Evolutionary conservation across 2,888 invertebrate genomes (phyloP).

Genomic region (Acrobasis repandana): DNA sequence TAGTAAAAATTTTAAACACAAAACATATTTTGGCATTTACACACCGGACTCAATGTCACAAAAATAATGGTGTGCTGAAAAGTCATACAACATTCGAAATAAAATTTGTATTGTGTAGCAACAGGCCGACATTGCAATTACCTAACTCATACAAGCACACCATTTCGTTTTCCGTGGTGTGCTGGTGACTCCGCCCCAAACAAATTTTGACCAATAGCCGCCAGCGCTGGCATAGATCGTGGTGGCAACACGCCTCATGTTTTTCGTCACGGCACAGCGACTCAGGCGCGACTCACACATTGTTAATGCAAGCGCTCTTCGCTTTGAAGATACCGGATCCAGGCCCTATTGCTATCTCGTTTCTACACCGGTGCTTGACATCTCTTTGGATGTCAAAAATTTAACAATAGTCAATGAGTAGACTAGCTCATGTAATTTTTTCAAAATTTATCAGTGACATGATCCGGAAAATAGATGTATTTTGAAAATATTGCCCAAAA

Average conservation of each 20-base stretch:
- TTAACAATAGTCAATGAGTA: background rate
- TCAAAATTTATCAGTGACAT: background rate
- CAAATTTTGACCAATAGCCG: constrained; percentile 73
- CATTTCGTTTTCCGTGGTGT: constrained; percentile 64
- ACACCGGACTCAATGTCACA: constrained; percentile 30
- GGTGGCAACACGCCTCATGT: constrained; percentile 78
- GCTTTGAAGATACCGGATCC: constrained; percentile 76
- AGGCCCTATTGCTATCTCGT: constrained; percentile 67
- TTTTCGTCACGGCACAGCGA: constrained; percentile 80
- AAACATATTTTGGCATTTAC: constrained; percentile 22
- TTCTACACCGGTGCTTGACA: constrained; percentile 53
- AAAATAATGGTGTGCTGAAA: constrained; percentile 54
- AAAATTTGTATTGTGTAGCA: constrained; percentile 68
- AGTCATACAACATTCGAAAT: constrained; percentile 58
- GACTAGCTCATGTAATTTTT: background rate
- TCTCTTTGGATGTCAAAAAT: constrained; percentile 27
- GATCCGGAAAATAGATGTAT: background rate
- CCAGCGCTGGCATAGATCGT: constrained; percentile 73
- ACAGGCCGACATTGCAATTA: constrained; percentile 78
- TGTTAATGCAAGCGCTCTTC: constrained; percentile 74
- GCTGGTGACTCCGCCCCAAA: constrained; percentile 73
- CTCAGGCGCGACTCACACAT: constrained; percentile 83
- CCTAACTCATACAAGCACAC: constrained; percentile 72
- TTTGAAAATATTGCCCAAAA: constrained; percentile 23
- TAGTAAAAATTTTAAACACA: background rate